Evolutionary conservation across 2,888 invertebrate genomes (phyloP).

Genomic region (Diarsia dahlii): DNA sequence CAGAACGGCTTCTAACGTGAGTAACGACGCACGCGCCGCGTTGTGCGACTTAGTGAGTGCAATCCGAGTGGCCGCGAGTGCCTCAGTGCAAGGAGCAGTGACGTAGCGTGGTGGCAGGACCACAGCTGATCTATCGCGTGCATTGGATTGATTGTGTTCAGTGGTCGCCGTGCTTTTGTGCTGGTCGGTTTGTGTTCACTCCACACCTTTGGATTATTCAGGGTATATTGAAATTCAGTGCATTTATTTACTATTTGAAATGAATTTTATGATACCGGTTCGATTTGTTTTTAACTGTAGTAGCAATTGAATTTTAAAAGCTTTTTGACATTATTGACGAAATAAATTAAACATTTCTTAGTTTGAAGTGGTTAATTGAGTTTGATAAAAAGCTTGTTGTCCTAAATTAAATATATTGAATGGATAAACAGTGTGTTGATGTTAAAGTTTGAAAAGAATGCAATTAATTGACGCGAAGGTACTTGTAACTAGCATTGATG

Average conservation of each 20-base stretch:
- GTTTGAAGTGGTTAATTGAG: slow-evolving; percentile 23
- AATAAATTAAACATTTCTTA: slow-evolving; percentile 18
- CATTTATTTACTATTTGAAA: slow-evolving; percentile 54
- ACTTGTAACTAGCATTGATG: slow-evolving; percentile 8
- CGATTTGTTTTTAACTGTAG: slow-evolving; percentile 48
- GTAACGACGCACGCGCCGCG: slow-evolving; percentile 89
- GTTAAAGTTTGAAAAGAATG: slow-evolving; percentile 13
- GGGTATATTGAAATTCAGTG: slow-evolving; percentile 58
- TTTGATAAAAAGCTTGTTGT: slow-evolving; percentile 42
- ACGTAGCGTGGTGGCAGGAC: slow-evolving; percentile 73
- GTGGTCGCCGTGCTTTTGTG: slow-evolving; percentile 76
- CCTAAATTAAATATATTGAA: slow-evolving; percentile 38
- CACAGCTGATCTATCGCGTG: slow-evolving; percentile 81
- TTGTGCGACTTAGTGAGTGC: slow-evolving; percentile 80
- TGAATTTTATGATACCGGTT: slow-evolving; percentile 44
- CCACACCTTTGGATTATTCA: slow-evolving; percentile 65
- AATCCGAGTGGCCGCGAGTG: slow-evolving; percentile 78
- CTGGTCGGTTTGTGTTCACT: slow-evolving; percentile 79
- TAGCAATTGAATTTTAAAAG: slow-evolving; percentile 16
- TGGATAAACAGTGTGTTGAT: slow-evolving; percentile 28
- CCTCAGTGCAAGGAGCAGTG: slow-evolving; percentile 73
- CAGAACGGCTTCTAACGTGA: slow-evolving; percentile 99
- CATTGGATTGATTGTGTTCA: slow-evolving; percentile 86
- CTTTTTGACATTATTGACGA: slow-evolving; percentile 13
- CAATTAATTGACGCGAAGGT: slow-evolving; percentile 21